phyloP scores from a whole-genome alignment of 1,140 invertebrate species.

The Brachionus calyciflorus region DNA sequence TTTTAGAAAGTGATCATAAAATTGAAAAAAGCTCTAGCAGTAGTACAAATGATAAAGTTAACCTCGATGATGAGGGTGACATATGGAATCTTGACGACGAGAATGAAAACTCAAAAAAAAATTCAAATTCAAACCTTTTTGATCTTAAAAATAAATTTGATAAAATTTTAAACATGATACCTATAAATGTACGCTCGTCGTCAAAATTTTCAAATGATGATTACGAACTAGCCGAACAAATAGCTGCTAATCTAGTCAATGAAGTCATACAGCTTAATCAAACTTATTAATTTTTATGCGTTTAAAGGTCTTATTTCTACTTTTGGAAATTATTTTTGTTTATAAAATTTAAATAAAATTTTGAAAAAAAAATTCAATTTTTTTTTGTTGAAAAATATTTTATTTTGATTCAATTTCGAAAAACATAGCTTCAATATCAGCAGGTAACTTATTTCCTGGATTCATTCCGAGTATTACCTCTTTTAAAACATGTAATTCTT shows the following conservation, averaged over 20 bases:
- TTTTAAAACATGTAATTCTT: constrained; percentile 82
- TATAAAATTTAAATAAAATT: background rate
- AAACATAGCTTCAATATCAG: background rate
- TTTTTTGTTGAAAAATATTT: too few species aligned
- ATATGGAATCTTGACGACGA: constrained; percentile 12
- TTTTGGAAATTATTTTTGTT: background rate
- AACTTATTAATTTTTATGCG: background rate
- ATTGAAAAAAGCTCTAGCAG: too few species aligned
- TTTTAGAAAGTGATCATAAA: background rate
- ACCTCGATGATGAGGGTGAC: background rate
- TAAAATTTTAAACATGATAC: background rate
- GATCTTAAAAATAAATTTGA: constrained; percentile 5
- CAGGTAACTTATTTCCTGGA: constrained; percentile 20
- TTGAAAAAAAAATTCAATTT: background rate
- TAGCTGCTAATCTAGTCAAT: constrained; percentile 26
- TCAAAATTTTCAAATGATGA: constrained; percentile 1
- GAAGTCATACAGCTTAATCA: constrained; percentile 20
- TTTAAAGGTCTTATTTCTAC: background rate
- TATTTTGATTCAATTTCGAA: background rate
- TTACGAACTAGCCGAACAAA: constrained; percentile 4
- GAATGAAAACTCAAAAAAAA: background rate
- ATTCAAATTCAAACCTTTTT: background rate
- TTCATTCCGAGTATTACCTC: constrained; percentile 71
- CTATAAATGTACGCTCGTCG: background rate
- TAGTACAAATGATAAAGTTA: background rate